A percentile compares a stretch with the other conserved stretches of the same genome.
These are phyloP conservation scores for Amblyjoppa proteus DNA, from an alignment of 2,888 invertebrate genomes.

Conservation along the genomic window DNA sequence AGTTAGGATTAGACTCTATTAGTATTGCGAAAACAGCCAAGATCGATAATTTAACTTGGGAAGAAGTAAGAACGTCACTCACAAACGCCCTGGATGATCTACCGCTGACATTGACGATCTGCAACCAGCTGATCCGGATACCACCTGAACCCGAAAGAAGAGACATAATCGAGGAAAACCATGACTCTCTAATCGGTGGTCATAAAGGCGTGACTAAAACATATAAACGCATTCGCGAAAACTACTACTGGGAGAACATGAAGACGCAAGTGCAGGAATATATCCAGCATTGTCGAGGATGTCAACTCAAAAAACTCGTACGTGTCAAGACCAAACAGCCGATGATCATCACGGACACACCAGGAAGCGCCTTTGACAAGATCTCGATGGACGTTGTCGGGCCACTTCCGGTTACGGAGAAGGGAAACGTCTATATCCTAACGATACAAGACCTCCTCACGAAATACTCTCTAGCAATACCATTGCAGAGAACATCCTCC, in stretches of 20 bases:
- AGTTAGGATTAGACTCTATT: too few species aligned
- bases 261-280: too few species aligned
- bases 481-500: not conserved
- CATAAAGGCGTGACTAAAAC: constrained; percentile 12
- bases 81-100: not conserved
- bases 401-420: not conserved
- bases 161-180: not conserved
- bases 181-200: constrained; percentile 1
- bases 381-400: constrained; percentile 7
- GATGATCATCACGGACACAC: not conserved
- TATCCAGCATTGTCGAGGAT: too few species aligned
- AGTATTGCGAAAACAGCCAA: too few species aligned
- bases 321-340: not conserved
- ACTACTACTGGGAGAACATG: not conserved
- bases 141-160: not conserved
- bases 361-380: not conserved
- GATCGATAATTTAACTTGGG: not conserved
- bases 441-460: not conserved
- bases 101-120: not conserved
- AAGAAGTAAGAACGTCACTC: not conserved
- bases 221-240: not conserved
- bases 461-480: not conserved
- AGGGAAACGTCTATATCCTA: not conserved
- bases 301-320: not conserved
- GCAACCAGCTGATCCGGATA: not conserved